Conservation (phyloP, 2,797 vertebrate species). For the Crossoptilon crossoptilon region DNA sequence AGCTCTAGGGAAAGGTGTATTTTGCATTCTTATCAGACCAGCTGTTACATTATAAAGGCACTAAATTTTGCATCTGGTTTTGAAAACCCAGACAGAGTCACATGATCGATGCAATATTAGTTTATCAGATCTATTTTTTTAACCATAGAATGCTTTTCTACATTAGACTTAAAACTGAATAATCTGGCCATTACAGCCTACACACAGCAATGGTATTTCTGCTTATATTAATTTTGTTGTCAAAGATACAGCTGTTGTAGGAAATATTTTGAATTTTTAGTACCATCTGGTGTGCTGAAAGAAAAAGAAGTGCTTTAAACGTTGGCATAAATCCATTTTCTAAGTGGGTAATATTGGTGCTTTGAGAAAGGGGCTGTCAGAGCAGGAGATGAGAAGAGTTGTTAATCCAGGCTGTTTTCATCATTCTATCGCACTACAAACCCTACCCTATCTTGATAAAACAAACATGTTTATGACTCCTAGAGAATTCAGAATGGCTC, state of each 20-base stretch:
- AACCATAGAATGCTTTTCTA: conserved; percentile 44
- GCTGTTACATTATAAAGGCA: conserved; percentile 69
- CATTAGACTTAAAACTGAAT: conserved; percentile 62
- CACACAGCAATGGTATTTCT: conserved; percentile 54
- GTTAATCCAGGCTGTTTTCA: conserved; percentile 72
- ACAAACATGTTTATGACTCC: conserved; percentile 54
- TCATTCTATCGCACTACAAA: conserved; percentile 6
- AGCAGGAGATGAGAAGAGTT: conserved; percentile 53
- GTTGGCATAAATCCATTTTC: conserved; percentile 75
- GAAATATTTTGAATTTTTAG: conserved; percentile 83
- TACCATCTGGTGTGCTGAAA: conserved; percentile 87
- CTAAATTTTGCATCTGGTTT: conserved; percentile 38
- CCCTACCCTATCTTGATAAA: conserved; percentile 26
- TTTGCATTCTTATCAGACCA: conserved; percentile 76
- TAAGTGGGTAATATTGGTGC: conserved; percentile 76
- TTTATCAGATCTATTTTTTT: conserved; percentile 59
- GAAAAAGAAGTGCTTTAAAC: conserved; percentile 73
- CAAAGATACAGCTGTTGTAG: conserved; percentile 86
- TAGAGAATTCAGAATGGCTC: conserved; percentile 13
- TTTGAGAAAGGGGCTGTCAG: conserved; percentile 68
- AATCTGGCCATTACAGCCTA: conserved; percentile 74
- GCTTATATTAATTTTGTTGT: conserved; percentile 86
- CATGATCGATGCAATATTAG: conserved; percentile 31
- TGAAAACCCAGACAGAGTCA: conserved; percentile 46
- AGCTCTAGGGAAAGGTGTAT: conserved; percentile 75